Evolutionary conservation across 1,140 invertebrate species (phyloP).

Genomic region (Micrasema longulum): DNA sequence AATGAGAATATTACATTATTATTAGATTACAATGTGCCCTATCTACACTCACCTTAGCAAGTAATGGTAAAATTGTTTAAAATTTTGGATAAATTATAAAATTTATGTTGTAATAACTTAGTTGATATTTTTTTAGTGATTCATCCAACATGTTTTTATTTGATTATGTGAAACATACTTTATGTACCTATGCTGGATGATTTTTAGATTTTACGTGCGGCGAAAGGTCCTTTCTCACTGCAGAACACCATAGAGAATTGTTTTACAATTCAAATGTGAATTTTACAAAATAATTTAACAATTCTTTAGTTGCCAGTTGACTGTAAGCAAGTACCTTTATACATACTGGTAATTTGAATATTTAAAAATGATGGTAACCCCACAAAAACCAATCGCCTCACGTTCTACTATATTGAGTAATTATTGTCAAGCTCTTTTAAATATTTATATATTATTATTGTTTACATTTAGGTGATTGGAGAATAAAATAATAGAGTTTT

Average conservation of each 20-base stretch:
- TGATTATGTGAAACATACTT: slow-evolving; percentile 52
- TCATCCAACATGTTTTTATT: slow-evolving; percentile 34
- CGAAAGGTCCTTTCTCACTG: slow-evolving; percentile 11
- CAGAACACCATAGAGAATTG: neutral
- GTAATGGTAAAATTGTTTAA: slow-evolving; percentile 37
- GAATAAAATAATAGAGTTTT: slow-evolving; percentile 54
- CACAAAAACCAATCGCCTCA: slow-evolving; percentile 36
- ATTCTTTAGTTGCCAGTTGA: neutral
- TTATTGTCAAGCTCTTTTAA: slow-evolving; percentile 41
- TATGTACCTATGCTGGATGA: slow-evolving; percentile 53
- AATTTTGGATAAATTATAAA: slow-evolving; percentile 19
- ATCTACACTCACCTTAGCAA: slow-evolving; percentile 54
- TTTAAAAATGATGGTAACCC: neutral
- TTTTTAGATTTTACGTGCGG: slow-evolving; percentile 4
- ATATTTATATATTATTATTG: slow-evolving; percentile 49
- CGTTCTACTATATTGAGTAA: slow-evolving; percentile 45
- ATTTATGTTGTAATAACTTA: slow-evolving; percentile 40
- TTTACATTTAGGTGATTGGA: slow-evolving; percentile 55
- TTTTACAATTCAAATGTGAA: neutral
- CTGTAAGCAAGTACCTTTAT: neutral
- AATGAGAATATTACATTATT: slow-evolving; percentile 41
- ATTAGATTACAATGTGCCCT: slow-evolving; percentile 55
- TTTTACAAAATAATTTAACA: neutral
- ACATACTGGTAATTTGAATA: neutral
- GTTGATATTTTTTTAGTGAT: slow-evolving; percentile 33